Evolutionary conservation across 2,888 invertebrate species (phyloP).

Genomic region (Drosophila prolongata): DNA sequence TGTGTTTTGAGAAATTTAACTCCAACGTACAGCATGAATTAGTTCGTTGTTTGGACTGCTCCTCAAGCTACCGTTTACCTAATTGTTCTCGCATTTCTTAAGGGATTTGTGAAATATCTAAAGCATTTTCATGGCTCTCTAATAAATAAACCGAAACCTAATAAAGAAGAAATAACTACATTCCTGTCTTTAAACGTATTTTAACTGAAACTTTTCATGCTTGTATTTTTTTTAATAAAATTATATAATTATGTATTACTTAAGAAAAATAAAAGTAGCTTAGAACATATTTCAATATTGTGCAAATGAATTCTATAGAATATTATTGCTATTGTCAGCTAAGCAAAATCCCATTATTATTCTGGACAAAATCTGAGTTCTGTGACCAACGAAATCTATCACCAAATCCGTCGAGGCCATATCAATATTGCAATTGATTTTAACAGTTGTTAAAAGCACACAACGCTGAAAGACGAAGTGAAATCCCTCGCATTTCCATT

Average conservation of each 20-base stretch:
- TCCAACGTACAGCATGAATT: constrained; percentile 17
- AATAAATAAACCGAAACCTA: too few species aligned
- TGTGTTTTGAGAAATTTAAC: constrained; percentile 25
- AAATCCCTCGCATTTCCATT: constrained; percentile 53
- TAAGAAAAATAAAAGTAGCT: too few species aligned
- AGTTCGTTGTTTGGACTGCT: constrained; percentile 18
- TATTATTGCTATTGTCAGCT: neutral
- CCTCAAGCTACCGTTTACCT: constrained; percentile 4
- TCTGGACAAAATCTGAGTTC: neutral
- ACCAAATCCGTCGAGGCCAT: constrained; percentile 49
- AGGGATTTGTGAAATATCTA: too few species aligned
- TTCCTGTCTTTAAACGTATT: too few species aligned
- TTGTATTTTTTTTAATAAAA: too few species aligned
- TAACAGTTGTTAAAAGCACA: constrained; percentile 70
- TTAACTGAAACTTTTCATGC: too few species aligned
- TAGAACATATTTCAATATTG: too few species aligned
- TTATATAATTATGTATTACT: too few species aligned
- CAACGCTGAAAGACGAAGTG: constrained; percentile 45
- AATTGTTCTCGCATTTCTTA: constrained; percentile 14
- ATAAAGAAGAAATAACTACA: too few species aligned
- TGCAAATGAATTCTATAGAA: neutral
- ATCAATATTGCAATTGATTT: constrained; percentile 76
- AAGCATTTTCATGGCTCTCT: too few species aligned
- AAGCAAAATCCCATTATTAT: neutral
- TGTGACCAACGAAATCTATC: constrained; percentile 25